Base-by-base conservation (phyloP, 2,797 vertebrate genomes). In the Eremophila alpestris region DNA sequence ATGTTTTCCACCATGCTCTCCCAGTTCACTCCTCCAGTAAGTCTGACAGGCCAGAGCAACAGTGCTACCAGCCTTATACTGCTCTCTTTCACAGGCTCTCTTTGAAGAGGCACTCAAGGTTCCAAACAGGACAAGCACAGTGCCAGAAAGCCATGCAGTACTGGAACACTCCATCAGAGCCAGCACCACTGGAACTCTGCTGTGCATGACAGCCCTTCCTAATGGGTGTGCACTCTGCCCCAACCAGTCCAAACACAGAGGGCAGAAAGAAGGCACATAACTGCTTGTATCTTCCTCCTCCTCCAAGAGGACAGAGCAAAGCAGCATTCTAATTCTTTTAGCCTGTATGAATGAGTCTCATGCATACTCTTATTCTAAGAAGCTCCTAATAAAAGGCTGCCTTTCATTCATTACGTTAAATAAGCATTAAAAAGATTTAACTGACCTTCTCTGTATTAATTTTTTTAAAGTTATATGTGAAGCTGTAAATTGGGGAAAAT, bases 31-130 rank as follows among this genome's bases (percentile, higher is more conserved):
- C 56, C 27, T 68, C 32, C 38, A 27, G 20, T 29, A 89, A 36
- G 59, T 55, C 32, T 74, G 77, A 59, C 0, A 0, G 34, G 48
- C 45, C 0, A 0, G 19, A 65, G 38, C 0, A 4, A 65, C 14
- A 34, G 58, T 13, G 52, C 67, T 38, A 67, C n/a, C 49, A 75
- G 60, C 63, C 76, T 83, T 40, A 36, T 5, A 34, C 41, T 17
- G 11, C 59, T 69, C 15, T 73, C 58, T 63, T 81, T 70, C n/a
- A 70, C 19, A 71, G 38, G 18, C 43, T 71, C 43, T 81, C 70
- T 91, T 76, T 86, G 67, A 90, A 80, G 52, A 77, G 48, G 38
- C 60, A 70, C 43, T 79, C 3, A 2, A 64, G 78, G 74, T 40
- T 73, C 59, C 76, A 70, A 34, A 74, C 84, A 70, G 86, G 63